Evolutionary conservation across 2,888 invertebrate species (phyloP), one percentile per base, ranked within the genome.

Genomic region (Lamproptera curius): DNA sequence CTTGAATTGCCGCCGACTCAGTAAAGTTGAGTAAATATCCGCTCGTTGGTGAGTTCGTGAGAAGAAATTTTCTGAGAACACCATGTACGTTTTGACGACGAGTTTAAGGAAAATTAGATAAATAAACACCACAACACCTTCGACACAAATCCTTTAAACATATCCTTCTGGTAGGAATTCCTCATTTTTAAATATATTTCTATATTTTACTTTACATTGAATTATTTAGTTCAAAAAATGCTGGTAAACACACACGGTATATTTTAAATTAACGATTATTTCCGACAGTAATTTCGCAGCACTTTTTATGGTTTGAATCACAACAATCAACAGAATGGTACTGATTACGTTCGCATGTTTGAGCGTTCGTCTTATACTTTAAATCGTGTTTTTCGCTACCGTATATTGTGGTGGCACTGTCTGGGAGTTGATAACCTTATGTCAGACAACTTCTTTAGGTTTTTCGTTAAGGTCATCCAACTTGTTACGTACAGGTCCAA

Each of bases 11-110:
- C 0, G 67, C 59, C 0, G 67, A 48, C 23, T 76, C 67, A 1
- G 74, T 76, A 56, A 76, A 76, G 45, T 77, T 76, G 20, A 17
- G 20, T 0, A 13, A 26, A 15, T 11, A 8, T 5, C 14, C 14
- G 34, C 14, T 34, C 33, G 14, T 2, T 13, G 2, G 4, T 2
- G 33, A 11, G 2, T 11, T 34, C 3, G 2, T 15, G 9, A 16
- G 4, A 10, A 34, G n/a, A 15, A 15, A 16, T n/a, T 13, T 15
- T 42, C 16, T 42, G 2, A 42, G n/a, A 5, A 13, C 42, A 13
- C 34, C 42, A 14, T 11, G 14, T 1, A 14, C n/a, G 4, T 42
- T 34, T n/a, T 42, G 42, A 11, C 28, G 28, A 9, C 9, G 9
- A 28, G 6, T 28, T 9, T 28, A 28, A 28, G 10, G 9, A 28